These are phyloP conservation scores for Hoplostethus atlanticus DNA, from an alignment of 2,797 vertebrate genomes.

Conservation along the genomic window DNA sequence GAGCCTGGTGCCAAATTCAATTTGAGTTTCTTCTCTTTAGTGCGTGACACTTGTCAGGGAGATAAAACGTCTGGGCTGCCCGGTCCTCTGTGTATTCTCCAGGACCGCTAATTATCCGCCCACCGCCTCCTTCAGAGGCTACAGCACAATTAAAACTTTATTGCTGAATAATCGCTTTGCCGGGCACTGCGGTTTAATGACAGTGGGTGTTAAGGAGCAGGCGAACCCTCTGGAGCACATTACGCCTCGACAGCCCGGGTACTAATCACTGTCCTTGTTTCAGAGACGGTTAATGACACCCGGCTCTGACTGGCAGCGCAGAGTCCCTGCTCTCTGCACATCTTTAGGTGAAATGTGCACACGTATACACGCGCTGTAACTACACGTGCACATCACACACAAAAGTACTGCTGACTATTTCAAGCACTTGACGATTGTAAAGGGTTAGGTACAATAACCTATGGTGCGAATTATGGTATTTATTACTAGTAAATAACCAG, in stretches of 20 bases:
- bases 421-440: too few relatives aligned
- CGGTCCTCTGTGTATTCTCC: constrained; percentile 49
- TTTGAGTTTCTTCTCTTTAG: constrained; percentile 42
- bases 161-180: constrained; percentile 78
- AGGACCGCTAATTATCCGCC: constrained; percentile 69
- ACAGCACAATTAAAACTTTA: constrained; percentile 80
- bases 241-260: constrained; percentile 54
- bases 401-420: too few relatives aligned
- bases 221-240: constrained; percentile 57
- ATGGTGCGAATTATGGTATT: too few relatives aligned
- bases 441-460: too few relatives aligned
- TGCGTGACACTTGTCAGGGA: constrained; percentile 55
- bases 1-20: constrained; percentile 39
- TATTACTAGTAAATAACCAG: too few relatives aligned
- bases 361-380: too few relatives aligned
- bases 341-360: not conserved
- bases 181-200: constrained; percentile 70
- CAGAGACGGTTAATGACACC: constrained; percentile 37
- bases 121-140: constrained; percentile 61
- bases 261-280: constrained; percentile 68
- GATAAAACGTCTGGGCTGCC: constrained; percentile 38
- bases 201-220: constrained; percentile 67
- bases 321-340: not conserved
- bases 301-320: constrained; percentile 14
- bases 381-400: too few relatives aligned